phyloP scores from a whole-genome alignment of 2,888 invertebrate genomes.

The Ommatoiulus sabulosus region DNA sequence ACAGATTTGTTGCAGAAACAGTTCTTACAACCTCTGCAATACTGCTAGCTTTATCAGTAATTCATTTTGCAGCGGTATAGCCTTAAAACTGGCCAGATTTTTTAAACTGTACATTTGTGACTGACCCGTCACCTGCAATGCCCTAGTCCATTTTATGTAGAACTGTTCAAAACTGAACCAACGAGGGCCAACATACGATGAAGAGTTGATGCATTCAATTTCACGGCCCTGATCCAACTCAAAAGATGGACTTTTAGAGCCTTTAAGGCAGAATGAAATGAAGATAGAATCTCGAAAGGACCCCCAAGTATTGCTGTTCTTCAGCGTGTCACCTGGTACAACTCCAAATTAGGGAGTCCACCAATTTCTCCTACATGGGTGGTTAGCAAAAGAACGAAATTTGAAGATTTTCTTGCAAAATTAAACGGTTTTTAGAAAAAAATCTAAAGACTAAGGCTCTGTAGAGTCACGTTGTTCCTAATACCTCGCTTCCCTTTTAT shows the following conservation, averaged over 20 bases:
- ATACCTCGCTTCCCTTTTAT: background rate
- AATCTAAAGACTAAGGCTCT: background rate
- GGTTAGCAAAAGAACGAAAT: background rate
- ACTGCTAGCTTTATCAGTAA: background rate
- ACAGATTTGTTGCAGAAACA: background rate
- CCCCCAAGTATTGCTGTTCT: background rate
- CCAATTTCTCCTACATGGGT: background rate
- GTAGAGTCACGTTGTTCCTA: slow-evolving; percentile 1
- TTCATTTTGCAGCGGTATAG: background rate
- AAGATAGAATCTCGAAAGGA: slow-evolving; percentile 1
- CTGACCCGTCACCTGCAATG: background rate
- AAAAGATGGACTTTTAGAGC: background rate
- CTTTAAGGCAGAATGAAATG: background rate
- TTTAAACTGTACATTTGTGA: slow-evolving; percentile 27
- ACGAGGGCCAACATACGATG: background rate
- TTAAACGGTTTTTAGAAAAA: background rate
- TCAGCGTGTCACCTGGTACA: background rate
- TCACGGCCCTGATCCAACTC: background rate
- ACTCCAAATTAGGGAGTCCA: background rate
- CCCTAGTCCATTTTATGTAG: background rate
- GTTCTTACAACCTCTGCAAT: background rate
- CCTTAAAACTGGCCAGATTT: background rate
- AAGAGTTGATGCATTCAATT: background rate
- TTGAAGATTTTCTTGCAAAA: background rate
- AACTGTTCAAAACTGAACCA: background rate